Base-by-base conservation (phyloP, 2,113 vertebrate species). In the Malurus cyaneus region DNA sequence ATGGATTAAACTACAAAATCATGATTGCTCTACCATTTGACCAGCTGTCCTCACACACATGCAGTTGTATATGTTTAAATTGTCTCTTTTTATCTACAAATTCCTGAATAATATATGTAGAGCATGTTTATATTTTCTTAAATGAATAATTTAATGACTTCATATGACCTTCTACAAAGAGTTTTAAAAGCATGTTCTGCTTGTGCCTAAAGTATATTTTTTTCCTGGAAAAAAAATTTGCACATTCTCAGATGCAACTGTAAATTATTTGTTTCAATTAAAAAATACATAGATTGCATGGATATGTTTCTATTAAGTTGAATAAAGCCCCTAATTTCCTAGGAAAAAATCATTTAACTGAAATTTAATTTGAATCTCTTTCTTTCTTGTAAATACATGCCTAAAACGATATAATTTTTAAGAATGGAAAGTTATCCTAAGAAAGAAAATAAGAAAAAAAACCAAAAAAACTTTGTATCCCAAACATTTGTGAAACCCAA, bases 1-100 rank as follows among this genome's bases (percentile, higher is more conserved):
- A 94, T 92, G 92, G 96, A 97, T 97, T 94, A 97, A 94, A 79
- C 34, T 32, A 79, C 53, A 86, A 90, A 93, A 91, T 96, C 83
- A 54, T 94, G 92, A 95, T 94, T 88, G 81, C 91, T 88, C 52
- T 64, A 82, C 88, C 84, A 66, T 87, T 93, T 91, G 88, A 87
- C 89, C 88, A 91, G 62, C 89, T 96, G 86, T 86, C 70, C 57
- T 92, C 36, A 49, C 29, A 62, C 12, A 67, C 23, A 44, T 53
- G 11, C 20, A 61, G 20, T 76, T 85, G 2, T 47, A 24, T 46
- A 4, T 62, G 32, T 77, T 92, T 80, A 54, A 76, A 29, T 41
- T 86, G 42, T 14, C 32, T 85, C 26, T 89, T 88, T 79, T 79
- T 77, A n/a, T 60, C 34, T 83, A n/a, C 13, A 80, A 50, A 86